Base-by-base conservation (phyloP, 2,797 vertebrate genomes). In the Rhinichthys osculus region DNA sequence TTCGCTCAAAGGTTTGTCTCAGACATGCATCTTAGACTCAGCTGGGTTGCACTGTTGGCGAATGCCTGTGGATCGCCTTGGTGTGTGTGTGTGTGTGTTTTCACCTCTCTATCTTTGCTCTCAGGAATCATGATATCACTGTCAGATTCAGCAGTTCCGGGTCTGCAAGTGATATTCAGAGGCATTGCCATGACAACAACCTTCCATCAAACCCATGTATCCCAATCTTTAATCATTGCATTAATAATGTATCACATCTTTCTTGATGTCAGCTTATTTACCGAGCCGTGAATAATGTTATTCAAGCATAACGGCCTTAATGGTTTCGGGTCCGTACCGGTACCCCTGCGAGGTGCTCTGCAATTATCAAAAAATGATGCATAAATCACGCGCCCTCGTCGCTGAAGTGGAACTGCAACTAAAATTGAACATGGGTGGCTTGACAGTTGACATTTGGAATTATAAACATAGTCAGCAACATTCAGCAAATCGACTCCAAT, bases 401-500 rank as follows among this genome's bases (percentile, higher is more conserved):
- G 92, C 91, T 92, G 89, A 93, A 93, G 93, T 94, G 93, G 91
- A 93, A 94, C 93, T 91, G 86, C 86, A 86, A 88, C 90, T 87
- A 91, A 93, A 93, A 94, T 94, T 93, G 90, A 94, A 94, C 92
- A 90, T 76, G 33, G 81, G 86, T 92, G 88, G 91, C 92, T 88
- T 94, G 93, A 94, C 92, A 93, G 94, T 92, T 95, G 94, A 95
- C 94, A 95, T 95, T 95, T 95, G 86, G 91, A 90, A 91, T 90
- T 93, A 88, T 85, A 91, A 94, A 92, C 66, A 90, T 74, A 86
- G 83, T 90, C 87, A 92, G 92, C 88, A 85, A 84, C 7, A 69
- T 54, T 44, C 19, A 23, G 78, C 21, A 59, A 73, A 74, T 79
- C n/a, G 44, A 85, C 11, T 30, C 78, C 81, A 30, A 81, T 81